Percentiles rank a stretch among this genome's conserved stretches.
Conservation (phyloP, 2,888 invertebrate genomes). For the Rotaria socialis region DNA sequence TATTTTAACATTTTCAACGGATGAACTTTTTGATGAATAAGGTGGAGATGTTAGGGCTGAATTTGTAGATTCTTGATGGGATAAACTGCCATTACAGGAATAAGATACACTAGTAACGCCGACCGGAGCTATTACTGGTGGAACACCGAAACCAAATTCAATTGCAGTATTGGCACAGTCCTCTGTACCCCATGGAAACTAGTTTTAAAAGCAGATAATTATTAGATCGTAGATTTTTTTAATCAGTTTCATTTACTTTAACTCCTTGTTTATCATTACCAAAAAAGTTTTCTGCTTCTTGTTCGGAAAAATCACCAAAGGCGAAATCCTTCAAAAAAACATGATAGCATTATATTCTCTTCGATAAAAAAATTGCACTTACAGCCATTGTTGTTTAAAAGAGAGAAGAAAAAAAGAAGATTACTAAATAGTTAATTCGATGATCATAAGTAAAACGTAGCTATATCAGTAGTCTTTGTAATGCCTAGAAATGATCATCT, state of each 20-base stretch:
- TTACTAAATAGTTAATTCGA: background rate
- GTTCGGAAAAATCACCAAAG: constrained; percentile 45
- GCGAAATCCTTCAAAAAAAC: constrained; percentile 26
- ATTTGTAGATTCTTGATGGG: background rate
- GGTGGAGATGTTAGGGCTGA: constrained; percentile 33
- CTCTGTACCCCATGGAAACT: constrained; percentile 22
- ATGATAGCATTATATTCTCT: no score
- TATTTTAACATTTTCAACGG: constrained; percentile 15
- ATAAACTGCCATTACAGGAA: background rate
- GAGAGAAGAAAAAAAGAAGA: background rate
- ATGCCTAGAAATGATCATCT: background rate
- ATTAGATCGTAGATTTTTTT: background rate
- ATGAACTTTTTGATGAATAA: constrained; percentile 34
- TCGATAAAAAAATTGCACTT: no score
- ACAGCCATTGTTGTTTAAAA: no score
- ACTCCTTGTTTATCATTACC: constrained; percentile 33
- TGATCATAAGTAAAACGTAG: background rate
- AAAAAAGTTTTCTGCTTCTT: constrained; percentile 38
- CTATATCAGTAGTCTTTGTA: no score
- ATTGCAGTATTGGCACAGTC: background rate
- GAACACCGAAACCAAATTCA: constrained; percentile 37
- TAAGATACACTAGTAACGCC: background rate
- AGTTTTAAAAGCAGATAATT: background rate
- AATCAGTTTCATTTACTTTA: background rate
- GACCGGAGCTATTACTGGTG: background rate